These are phyloP conservation scores for Lepilemur septentrionalis DNA, from an alignment of 2,797 vertebrate species.

Conservation along the genomic window DNA sequence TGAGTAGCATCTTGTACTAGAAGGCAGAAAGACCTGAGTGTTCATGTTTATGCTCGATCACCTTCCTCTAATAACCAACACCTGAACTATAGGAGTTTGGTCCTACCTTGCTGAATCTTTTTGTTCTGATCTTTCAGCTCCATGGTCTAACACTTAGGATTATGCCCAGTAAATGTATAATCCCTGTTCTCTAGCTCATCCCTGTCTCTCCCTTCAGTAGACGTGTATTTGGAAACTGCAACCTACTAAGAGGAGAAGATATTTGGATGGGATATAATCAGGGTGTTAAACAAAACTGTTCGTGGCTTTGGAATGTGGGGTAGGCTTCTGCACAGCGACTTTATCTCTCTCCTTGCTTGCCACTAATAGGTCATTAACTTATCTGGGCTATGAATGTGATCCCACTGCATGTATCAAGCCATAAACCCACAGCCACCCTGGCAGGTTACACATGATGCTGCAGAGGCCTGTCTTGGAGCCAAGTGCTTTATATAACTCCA, in stretches of 20 bases:
- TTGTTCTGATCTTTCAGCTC: no score
- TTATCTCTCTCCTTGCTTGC: slow-evolving; percentile 31
- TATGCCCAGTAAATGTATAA: neutral
- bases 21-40: neutral
- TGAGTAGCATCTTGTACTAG: neutral
- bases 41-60: neutral
- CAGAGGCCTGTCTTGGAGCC: neutral
- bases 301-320: slow-evolving; percentile 59
- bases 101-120: neutral
- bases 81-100: neutral
- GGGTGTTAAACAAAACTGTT: slow-evolving; percentile 1
- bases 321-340: neutral
- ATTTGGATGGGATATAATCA: neutral
- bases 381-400: slow-evolving; percentile 50
- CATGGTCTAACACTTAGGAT: no score
- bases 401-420: neutral
- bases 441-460: neutral
- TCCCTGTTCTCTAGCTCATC: neutral
- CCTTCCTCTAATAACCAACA: neutral
- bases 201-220: neutral
- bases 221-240: neutral
- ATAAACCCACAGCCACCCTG: slow-evolving; percentile 35
- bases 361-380: slow-evolving; percentile 65
- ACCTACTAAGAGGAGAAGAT: neutral
- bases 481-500: slow-evolving; percentile 64